phyloP scores from a whole-genome alignment of 2,113 vertebrate genomes.

The Psittacara wagleri region DNA sequence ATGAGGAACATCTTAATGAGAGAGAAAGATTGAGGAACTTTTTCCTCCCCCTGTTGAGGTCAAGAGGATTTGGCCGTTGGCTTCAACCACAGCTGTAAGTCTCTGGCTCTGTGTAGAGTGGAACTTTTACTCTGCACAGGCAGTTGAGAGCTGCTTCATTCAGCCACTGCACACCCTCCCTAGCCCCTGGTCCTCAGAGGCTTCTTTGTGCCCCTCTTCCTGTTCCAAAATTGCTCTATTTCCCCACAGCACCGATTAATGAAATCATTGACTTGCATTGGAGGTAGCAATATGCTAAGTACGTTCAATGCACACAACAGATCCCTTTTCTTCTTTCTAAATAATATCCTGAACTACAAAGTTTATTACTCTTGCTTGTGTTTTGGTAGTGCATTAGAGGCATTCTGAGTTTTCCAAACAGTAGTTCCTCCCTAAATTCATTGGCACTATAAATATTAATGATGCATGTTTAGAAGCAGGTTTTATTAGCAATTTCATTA shows the following conservation, averaged over 20 bases:
- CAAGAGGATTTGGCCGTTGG: not conserved
- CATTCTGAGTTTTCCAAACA: not conserved
- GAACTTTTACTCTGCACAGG: not conserved
- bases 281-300: not conserved
- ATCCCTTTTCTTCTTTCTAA: not conserved
- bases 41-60: not conserved
- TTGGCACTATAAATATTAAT: slow-evolving; percentile 25
- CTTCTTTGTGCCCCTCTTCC: not conserved
- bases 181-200: not conserved
- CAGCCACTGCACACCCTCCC: fast-evolving
- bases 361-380: not conserved
- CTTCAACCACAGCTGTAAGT: not conserved
- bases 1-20: not conserved
- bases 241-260: not conserved
- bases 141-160: not conserved
- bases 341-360: not conserved
- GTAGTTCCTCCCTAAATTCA: not conserved
- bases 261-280: not conserved
- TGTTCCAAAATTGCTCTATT: not conserved
- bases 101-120: too few relatives aligned
- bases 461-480: not conserved
- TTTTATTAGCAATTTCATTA: slow-evolving; percentile 38
- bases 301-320: not conserved
- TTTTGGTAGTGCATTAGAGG: not conserved
- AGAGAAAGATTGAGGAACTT: not conserved